Percentiles rank a stretch among this genome's conserved stretches.
phyloP scores from a whole-genome alignment of 1,140 invertebrate species.

The Bombus ignitus region DNA sequence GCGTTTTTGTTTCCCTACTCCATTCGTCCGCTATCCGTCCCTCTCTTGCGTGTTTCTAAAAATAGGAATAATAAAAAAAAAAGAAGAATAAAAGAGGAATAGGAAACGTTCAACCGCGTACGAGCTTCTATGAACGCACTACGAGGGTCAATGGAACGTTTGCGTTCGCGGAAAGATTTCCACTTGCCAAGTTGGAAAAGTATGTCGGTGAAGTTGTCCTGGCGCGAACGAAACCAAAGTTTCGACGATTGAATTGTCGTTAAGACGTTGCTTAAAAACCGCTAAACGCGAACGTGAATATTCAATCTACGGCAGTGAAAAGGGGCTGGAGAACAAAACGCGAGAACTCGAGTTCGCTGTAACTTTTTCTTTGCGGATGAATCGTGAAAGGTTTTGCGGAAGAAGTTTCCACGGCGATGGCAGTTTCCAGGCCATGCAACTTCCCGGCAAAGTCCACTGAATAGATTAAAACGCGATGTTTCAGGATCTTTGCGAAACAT shows the following conservation, averaged over 20 bases:
- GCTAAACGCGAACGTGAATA: not conserved
- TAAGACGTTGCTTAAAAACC: conserved; percentile 12
- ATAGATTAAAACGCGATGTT: conserved; percentile 11
- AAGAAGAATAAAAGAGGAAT: not conserved
- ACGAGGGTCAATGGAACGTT: too few relatives aligned
- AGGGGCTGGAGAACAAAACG: too few relatives aligned
- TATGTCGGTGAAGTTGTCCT: too few relatives aligned
- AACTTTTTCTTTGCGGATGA: not conserved
- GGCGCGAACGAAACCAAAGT: not conserved
- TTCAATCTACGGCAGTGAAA: not conserved
- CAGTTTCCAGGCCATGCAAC: not conserved
- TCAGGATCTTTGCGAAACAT: not conserved
- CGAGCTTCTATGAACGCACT: not conserved
- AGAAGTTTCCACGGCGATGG: too few relatives aligned
- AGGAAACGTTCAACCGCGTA: too few relatives aligned
- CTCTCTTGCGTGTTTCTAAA: not conserved
- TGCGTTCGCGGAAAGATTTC: too few relatives aligned
- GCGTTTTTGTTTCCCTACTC: not conserved
- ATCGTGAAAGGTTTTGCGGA: not conserved
- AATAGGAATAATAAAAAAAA: not conserved
- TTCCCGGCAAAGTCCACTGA: not conserved
- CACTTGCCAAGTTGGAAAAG: too few relatives aligned
- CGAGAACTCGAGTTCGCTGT: too few relatives aligned
- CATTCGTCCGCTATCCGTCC: too few relatives aligned
- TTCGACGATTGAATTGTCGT: conserved; percentile 19